Percentiles rank a stretch among this genome's conserved stretches.
Conservation (phyloP, 2,888 invertebrate genomes). For the Dolichopus griseipennis region DNA sequence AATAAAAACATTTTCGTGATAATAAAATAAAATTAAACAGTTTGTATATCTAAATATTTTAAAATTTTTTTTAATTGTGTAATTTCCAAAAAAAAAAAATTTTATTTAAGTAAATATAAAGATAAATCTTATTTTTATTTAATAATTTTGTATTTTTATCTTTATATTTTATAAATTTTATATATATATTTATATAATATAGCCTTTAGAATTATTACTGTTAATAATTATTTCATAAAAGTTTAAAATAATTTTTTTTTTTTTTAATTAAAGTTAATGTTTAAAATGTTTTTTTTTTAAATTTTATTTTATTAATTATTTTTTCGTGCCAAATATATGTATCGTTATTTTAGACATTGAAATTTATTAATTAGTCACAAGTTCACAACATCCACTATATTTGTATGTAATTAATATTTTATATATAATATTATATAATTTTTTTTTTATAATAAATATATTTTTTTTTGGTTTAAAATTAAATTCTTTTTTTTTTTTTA, state of each 20-base stretch:
- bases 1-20: no score
- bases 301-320: constrained; percentile 25
- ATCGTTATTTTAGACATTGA: background rate
- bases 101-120: no score
- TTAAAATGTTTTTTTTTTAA: constrained; percentile 21
- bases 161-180: no score
- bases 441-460: constrained; percentile 14
- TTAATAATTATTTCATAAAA: background rate
- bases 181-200: no score
- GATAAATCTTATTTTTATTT: no score
- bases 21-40: no score
- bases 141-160: no score
- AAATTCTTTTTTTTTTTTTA: constrained; percentile 30
- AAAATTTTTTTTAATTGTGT: no score
- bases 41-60: no score
- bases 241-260: background rate
- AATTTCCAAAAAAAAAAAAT: no score
- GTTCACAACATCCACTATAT: background rate
- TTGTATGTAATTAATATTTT: background rate
- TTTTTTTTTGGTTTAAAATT: background rate
- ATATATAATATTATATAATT: constrained; percentile 9
- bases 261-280: background rate
- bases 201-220: constrained; percentile 22
- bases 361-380: background rate
- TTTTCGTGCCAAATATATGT: background rate